Conservation (phyloP, 2,797 vertebrate genomes). For the Lepilemur septentrionalis region DNA sequence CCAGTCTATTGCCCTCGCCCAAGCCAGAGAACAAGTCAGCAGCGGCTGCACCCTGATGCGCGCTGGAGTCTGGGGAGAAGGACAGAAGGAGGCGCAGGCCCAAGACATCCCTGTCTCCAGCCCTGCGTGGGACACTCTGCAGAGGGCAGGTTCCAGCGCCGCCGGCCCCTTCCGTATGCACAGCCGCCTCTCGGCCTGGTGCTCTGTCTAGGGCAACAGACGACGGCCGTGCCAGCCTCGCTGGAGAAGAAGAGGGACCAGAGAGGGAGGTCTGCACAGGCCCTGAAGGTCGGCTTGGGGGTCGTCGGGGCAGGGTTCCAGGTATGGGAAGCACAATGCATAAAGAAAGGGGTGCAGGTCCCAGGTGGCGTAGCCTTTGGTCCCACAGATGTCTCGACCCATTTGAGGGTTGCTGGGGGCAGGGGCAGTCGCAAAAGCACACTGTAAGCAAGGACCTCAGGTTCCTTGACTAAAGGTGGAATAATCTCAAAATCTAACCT, state of each 20-base stretch:
- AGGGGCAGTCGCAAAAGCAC: not conserved
- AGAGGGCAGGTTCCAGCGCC: too few relatives aligned
- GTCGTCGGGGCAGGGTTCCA: not conserved
- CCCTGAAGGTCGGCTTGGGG: not conserved
- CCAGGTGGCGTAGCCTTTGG: not conserved
- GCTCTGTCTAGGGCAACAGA: not conserved
- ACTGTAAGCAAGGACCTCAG: not conserved
- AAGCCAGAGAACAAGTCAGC: not conserved
- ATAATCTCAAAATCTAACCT: not conserved
- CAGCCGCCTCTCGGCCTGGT: not conserved
- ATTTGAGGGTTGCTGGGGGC: not conserved
- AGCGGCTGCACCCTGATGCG: not conserved
- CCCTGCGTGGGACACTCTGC: not conserved
- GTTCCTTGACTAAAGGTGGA: not conserved
- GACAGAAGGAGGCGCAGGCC: not conserved
- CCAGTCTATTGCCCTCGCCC: not conserved
- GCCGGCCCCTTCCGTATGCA: accelerated
- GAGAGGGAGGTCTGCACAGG: not conserved
- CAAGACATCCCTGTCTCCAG: not conserved
- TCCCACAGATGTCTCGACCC: not conserved
- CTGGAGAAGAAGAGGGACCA: not conserved
- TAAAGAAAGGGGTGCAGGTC: not conserved
- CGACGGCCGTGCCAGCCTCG: not conserved
- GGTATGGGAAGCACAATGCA: too few relatives aligned
- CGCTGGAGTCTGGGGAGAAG: not conserved